Evolutionary conservation across 1,140 invertebrate species (phyloP).

Genomic region (Teleogryllus occipitalis): DNA sequence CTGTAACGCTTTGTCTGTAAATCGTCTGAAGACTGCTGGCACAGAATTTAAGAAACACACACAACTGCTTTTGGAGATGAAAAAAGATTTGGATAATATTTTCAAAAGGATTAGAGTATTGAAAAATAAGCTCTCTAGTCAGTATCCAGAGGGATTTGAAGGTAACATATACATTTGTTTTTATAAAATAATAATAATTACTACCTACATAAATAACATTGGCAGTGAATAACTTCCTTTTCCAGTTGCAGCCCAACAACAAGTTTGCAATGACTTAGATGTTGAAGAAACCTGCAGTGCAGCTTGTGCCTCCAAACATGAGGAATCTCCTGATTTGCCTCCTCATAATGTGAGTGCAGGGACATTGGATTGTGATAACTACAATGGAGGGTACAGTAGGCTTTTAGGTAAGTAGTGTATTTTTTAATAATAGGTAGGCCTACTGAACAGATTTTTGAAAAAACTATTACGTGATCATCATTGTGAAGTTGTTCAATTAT

Average conservation of each 20-base stretch:
- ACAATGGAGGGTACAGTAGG: slow-evolving; percentile 27
- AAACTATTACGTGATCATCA: too few relatives aligned
- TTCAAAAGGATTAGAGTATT: slow-evolving; percentile 55
- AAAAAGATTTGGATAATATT: slow-evolving; percentile 51
- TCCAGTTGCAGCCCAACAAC: background rate
- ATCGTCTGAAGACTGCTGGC: slow-evolving; percentile 68
- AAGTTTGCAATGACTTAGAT: slow-evolving; percentile 31
- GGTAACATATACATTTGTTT: background rate
- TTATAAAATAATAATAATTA: too few relatives aligned
- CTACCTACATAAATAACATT: too few relatives aligned
- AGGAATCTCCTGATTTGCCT: background rate
- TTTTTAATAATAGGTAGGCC: too few relatives aligned
- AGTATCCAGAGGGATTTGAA: slow-evolving; percentile 77
- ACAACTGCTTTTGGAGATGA: slow-evolving; percentile 57
- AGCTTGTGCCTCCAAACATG: background rate
- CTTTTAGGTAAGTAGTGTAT: slow-evolving; percentile 29
- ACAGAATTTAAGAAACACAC: slow-evolving; percentile 86
- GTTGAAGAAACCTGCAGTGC: slow-evolving; percentile 41
- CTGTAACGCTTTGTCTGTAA: slow-evolving; percentile 79
- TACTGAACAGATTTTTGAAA: too few relatives aligned
- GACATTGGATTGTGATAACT: slow-evolving; percentile 18
- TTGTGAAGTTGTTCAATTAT: too few relatives aligned
- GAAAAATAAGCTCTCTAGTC: slow-evolving; percentile 70
- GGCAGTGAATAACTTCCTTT: background rate
- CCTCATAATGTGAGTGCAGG: slow-evolving; percentile 17